phyloP scores from a whole-genome alignment of 2,113 vertebrate genomes.

The human region DNA sequence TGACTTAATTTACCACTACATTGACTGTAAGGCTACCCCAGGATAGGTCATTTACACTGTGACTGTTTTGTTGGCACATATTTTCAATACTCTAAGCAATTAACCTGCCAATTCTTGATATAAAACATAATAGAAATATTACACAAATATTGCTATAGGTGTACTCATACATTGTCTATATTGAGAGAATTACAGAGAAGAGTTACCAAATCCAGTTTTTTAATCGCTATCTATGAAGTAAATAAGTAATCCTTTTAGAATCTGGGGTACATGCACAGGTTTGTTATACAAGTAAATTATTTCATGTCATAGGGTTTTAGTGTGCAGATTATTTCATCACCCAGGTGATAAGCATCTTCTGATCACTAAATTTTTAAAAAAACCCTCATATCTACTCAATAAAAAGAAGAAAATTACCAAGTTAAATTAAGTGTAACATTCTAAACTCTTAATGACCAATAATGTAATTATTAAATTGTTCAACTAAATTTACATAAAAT shows the following conservation, averaged over 20 bases:
- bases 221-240: background rate
- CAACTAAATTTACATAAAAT: background rate
- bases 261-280: background rate
- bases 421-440: background rate
- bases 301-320: no score
- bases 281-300: no score
- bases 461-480: background rate
- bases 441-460: background rate
- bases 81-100: conserved; percentile 38
- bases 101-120: background rate
- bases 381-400: background rate
- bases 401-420: background rate
- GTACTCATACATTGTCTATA: background rate
- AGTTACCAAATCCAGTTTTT: background rate
- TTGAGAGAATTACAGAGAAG: background rate
- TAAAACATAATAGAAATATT: background rate
- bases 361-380: no score
- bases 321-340: no score
- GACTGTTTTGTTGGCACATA: background rate
- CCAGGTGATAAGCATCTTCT: no score
- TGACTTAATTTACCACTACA: background rate
- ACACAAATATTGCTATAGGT: accelerated
- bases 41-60: background rate
- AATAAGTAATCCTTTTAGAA: background rate
- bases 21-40: background rate